These are phyloP conservation scores for Microcebus jonahi DNA, from an alignment of 2,113 vertebrate species.

Conservation along the genomic window DNA sequence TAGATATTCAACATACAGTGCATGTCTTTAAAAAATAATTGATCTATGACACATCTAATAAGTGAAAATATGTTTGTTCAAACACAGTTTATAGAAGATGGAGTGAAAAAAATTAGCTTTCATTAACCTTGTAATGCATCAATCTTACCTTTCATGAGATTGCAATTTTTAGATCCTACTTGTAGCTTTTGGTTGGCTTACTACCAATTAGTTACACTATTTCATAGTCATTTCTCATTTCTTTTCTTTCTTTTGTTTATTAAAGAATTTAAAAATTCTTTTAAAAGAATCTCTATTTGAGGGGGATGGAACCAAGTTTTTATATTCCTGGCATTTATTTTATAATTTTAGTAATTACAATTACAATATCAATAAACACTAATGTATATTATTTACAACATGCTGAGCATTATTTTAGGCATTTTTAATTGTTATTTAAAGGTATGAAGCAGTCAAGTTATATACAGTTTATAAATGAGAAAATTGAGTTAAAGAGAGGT, in stretches of 20 bases:
- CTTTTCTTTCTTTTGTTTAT: not conserved
- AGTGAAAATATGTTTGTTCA: not conserved
- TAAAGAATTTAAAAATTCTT: not conserved
- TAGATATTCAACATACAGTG: not conserved
- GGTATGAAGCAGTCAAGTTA: not conserved
- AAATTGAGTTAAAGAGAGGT: not conserved
- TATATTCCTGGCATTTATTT: not conserved
- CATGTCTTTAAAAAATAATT: not conserved
- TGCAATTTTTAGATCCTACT: not conserved
- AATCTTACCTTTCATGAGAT: not conserved
- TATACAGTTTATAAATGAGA: not conserved
- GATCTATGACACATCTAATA: not conserved
- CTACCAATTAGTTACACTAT: not conserved
- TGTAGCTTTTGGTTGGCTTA: not conserved
- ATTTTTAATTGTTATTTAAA: conserved; percentile 14
- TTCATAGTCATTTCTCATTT: not conserved
- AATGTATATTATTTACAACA: not conserved
- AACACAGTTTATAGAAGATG: not conserved
- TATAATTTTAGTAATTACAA: not conserved
- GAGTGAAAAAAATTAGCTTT: not conserved
- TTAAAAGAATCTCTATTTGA: not conserved
- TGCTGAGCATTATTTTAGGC: not conserved
- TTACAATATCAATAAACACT: not conserved
- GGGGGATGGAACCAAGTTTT: not conserved
- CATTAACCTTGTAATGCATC: not conserved